These are phyloP conservation scores for Drosophila jambulina DNA, from an alignment of 1,140 invertebrate genomes.

Conservation along the genomic window DNA sequence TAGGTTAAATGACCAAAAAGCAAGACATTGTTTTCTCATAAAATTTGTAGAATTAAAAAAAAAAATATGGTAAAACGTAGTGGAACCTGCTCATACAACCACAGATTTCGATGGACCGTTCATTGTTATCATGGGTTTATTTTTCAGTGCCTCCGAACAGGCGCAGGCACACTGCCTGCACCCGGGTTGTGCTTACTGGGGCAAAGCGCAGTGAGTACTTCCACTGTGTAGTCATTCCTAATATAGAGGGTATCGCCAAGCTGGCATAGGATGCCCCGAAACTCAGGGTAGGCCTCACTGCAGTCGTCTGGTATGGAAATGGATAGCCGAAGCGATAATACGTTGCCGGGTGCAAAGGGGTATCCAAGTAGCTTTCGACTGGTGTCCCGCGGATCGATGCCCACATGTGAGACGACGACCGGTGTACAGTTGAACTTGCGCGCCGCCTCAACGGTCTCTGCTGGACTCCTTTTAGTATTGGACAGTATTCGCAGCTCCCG, in stretches of 20 bases:
- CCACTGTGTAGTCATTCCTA: slow-evolving; percentile 18
- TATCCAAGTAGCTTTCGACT: slow-evolving; percentile 11
- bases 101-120: not conserved
- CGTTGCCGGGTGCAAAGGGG: slow-evolving; percentile 41
- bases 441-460: slow-evolving; percentile 3
- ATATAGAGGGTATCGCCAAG: slow-evolving; percentile 51
- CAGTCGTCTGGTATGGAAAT: slow-evolving; percentile 52
- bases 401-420: slow-evolving; percentile 40
- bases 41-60: not conserved
- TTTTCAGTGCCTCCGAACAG: too few relatives aligned
- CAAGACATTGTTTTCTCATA: not conserved
- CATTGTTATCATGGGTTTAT: not conserved
- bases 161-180: slow-evolving; percentile 8
- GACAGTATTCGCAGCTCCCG: slow-evolving; percentile 33
- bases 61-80: not conserved
- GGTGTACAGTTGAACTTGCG: slow-evolving; percentile 29
- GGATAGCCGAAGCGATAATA: slow-evolving; percentile 47
- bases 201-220: slow-evolving; percentile 39
- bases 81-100: not conserved
- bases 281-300: slow-evolving; percentile 45
- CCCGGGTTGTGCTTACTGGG: not conserved
- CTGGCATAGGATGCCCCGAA: slow-evolving; percentile 50
- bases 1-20: not conserved
- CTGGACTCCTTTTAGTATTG: not conserved
- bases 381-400: slow-evolving; percentile 13